Base-by-base conservation (phyloP, 2,113 vertebrate species). In the Ascaphus truei region DNA sequence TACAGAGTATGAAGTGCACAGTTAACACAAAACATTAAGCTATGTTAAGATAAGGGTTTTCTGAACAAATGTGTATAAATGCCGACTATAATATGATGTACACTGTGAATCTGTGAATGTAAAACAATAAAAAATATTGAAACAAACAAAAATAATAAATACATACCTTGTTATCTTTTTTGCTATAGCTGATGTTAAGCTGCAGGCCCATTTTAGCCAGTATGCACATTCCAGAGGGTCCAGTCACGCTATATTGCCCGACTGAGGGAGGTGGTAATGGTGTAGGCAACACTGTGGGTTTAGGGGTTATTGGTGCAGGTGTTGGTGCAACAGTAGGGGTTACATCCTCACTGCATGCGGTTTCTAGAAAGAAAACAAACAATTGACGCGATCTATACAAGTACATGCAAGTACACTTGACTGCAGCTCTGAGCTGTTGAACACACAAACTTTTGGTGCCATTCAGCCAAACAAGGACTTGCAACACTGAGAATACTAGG, bases 161-260 rank as follows among this genome's bases (percentile, higher is more conserved):
- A 4, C 2, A 3, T 87, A 90, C 86, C 84, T 73, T 73, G 62
- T 47, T 75, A 86, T 91, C 90, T 81, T 80, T 80, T 81, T 79
- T 81, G 67, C 25, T 13, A 18, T 92, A 92, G 61, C 90, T 91
- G 73, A 96, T 7, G 27, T 94, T 95, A 68, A 96, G 85, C 80
- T 96, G 95, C 39, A 98, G 78, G 12, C 88, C 95, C 94, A 96
- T 92, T 41, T 36, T 81, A 25, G 92, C 94, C 80, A 96, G 82
- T 12, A 98, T 77, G 76, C 95, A 96, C 1, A 88, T 93, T 73
- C 88, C 89, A 1, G 88, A 91, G 51, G 3, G 1, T 31, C 77
- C 82, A 3, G 51, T 88, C 20, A 98, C 84, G 0, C 76, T 90
- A 80, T 94, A 98, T 22, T 10, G 84, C 10, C 80, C 81, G 22